Percentiles rank a stretch among this genome's conserved stretches.
Conservation (phyloP, 1,140 invertebrate species). For the Saccostrea glomerata region DNA sequence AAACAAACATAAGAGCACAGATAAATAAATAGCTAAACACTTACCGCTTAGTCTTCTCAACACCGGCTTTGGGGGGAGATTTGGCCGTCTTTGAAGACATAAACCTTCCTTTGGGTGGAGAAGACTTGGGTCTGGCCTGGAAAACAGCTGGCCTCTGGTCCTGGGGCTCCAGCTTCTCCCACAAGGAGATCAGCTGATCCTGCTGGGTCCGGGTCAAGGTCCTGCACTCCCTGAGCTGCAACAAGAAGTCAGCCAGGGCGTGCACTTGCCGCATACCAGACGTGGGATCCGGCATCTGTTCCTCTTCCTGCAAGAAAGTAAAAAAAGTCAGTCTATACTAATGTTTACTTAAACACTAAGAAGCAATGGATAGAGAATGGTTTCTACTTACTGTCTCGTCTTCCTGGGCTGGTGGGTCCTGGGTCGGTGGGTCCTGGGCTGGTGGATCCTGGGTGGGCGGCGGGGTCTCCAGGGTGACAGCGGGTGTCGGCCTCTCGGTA, state of each 20-base stretch:
- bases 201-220: neutral
- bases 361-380: neutral
- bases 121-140: neutral
- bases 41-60: slow-evolving; percentile 22
- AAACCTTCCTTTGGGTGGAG: neutral
- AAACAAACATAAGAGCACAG: no score
- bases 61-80: neutral
- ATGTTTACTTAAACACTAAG: neutral
- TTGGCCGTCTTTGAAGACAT: neutral
- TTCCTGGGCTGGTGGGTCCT: neutral
- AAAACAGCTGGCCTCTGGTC: neutral
- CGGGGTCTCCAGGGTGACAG: neutral
- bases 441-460: neutral
- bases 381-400: neutral
- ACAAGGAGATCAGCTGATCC: neutral
- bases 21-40: neutral
- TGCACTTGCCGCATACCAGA: neutral
- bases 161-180: neutral
- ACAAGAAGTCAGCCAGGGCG: slow-evolving; percentile 12
- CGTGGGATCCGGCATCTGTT: neutral
- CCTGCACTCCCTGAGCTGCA: neutral
- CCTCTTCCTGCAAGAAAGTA: neutral
- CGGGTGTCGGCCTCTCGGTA: neutral
- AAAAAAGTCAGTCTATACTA: neutral
- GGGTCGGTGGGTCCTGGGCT: neutral